Base-by-base conservation (phyloP, 2,113 vertebrate genomes). In the Lepidiolamprologus cunningtoni region DNA sequence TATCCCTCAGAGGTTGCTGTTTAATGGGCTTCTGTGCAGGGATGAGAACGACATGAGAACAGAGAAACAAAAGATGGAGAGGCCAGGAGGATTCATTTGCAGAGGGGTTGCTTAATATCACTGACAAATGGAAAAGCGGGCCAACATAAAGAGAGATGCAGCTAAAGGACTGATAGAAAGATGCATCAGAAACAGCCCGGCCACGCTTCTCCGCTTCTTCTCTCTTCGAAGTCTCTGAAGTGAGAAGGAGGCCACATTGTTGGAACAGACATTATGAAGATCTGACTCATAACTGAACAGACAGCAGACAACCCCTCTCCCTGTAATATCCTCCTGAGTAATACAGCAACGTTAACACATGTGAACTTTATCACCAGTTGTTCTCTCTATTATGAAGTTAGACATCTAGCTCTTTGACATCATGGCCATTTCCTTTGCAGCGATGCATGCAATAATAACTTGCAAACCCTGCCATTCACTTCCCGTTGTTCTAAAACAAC, bases 21-120 rank as follows among this genome's bases (percentile, higher is more conserved):
- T 89, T 96, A 96, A 96, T 96, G 94, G 95, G 91, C 92, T 90
- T 87, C 86, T 81, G 85, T 82, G 54, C 76, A 78, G 82, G 90
- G 71, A 71, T 7, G 17, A 87, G 71, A 87, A 71, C 80, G 86
- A 78, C 61, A 55, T 78, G 88, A 87, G 86, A 82, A 66, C n/a
- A 87, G 23, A 78, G 37, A 68, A 81, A 88, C 50, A 92, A 79
- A 86, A 85, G 84, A 89, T 16, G 45, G 61, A 90, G 42, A 37
- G 55, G 78, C 31, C 45, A 47, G 42, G 40, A 31, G 47, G 73
- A 85, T 35, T 35, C n/a, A 42, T 61, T 82, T 76, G 71, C 23
- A 76, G 16, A 50, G 71, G 5, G 26, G 28, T 61, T 23, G 23
- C 23, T 52, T 68, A 7, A 53, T 73, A 76, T 88, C n/a, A 9